phyloP scores from a whole-genome alignment of 2,888 invertebrate genomes.

The Platycnemis pennipes region DNA sequence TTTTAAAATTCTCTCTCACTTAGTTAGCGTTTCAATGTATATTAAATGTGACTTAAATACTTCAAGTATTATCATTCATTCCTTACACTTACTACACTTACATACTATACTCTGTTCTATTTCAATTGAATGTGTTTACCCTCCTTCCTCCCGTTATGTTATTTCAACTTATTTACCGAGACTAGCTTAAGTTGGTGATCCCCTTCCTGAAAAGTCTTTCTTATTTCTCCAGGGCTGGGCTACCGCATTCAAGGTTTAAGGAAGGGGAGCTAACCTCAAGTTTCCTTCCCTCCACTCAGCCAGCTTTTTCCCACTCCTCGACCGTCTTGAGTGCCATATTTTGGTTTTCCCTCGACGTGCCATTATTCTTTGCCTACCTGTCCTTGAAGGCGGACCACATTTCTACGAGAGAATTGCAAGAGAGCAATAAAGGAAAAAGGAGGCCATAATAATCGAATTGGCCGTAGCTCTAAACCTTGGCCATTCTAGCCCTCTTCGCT shows the following conservation, averaged over 20 bases:
- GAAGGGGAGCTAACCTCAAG: neutral
- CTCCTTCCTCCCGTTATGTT: no score
- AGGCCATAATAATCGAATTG: neutral
- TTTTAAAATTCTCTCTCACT: no score
- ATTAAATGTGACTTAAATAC: no score
- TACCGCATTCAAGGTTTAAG: neutral
- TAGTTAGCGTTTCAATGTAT: no score
- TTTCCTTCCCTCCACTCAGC: neutral
- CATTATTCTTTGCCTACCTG: neutral
- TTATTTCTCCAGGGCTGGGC: neutral
- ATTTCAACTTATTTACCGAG: no score
- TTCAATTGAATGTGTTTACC: no score
- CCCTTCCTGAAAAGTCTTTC: no score
- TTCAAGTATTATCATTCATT: no score
- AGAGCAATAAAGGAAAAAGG: neutral
- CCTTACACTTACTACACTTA: no score
- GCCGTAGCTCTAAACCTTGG: neutral
- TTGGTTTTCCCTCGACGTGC: neutral
- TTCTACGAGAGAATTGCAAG: neutral
- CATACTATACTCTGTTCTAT: no score
- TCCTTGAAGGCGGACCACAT: neutral
- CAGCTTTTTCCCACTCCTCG: neutral
- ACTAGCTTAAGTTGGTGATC: no score
- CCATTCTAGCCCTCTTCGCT: neutral
- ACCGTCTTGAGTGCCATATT: neutral